Percentiles rank a stretch among this genome's conserved stretches.
Evolutionary conservation across 2,797 vertebrate genomes (phyloP).

Genomic region (Xyrichtys novacula): DNA sequence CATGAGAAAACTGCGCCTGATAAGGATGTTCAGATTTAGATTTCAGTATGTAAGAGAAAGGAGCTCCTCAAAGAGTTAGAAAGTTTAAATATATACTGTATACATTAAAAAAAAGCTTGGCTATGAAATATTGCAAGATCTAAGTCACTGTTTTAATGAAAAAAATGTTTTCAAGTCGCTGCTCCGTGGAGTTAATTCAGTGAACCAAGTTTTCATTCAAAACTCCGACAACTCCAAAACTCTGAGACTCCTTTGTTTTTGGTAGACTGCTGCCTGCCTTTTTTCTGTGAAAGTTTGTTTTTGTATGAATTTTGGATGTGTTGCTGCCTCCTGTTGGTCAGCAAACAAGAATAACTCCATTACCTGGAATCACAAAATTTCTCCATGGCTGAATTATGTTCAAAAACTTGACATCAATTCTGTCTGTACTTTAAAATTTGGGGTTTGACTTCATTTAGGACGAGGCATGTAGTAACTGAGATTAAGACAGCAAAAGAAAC

Average conservation of each 20-base stretch:
- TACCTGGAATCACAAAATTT: not conserved
- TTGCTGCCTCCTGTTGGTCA: conserved; percentile 8
- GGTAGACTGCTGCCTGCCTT: not conserved
- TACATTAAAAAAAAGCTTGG: too few relatives aligned
- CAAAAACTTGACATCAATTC: too few relatives aligned
- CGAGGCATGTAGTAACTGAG: not conserved
- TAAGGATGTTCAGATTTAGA: not conserved
- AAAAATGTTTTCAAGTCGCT: too few relatives aligned
- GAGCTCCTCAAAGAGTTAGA: too few relatives aligned
- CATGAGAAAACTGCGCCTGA: not conserved
- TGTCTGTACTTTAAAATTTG: too few relatives aligned
- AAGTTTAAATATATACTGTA: too few relatives aligned
- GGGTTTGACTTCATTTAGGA: not conserved
- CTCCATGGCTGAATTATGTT: too few relatives aligned
- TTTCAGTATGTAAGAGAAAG: not conserved
- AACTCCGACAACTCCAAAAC: too few relatives aligned
- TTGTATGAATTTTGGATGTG: not conserved
- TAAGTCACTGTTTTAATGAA: too few relatives aligned
- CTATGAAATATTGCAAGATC: too few relatives aligned
- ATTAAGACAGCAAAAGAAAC: not conserved
- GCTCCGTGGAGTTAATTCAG: too few relatives aligned
- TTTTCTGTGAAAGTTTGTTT: not conserved
- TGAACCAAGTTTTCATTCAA: too few relatives aligned
- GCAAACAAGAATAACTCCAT: not conserved
- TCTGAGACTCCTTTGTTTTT: conserved; percentile 22